phyloP scores from a whole-genome alignment of 2,888 invertebrate genomes.

The Leptopilina syphax region DNA sequence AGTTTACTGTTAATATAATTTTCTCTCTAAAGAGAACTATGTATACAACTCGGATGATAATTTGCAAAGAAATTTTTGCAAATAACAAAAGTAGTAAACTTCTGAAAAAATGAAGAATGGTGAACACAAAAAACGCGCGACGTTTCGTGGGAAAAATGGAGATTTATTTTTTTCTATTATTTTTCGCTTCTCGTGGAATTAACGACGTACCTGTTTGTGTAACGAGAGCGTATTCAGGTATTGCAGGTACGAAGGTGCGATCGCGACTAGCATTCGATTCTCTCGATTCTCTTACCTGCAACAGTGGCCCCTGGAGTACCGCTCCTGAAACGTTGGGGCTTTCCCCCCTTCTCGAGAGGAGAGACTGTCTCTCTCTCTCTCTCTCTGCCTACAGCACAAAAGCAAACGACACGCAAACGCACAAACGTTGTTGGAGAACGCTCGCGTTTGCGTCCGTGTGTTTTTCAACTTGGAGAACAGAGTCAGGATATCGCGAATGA shows the following conservation, averaged over 20 bases:
- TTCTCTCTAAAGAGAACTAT: too few relatives aligned
- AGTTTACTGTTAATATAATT: too few relatives aligned
- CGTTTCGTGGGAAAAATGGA: neutral
- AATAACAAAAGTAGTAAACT: too few relatives aligned
- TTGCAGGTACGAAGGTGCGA: conserved; percentile 71
- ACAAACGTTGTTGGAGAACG: conserved; percentile 12
- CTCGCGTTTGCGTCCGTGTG: conserved; percentile 9
- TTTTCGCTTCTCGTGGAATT: too few relatives aligned
- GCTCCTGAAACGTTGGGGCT: conserved; percentile 57
- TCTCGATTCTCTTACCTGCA: conserved; percentile 55
- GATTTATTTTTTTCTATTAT: neutral
- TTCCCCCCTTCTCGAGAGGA: conserved; percentile 43
- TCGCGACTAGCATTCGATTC: conserved; percentile 69
- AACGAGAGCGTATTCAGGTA: conserved; percentile 54
- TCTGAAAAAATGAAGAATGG: too few relatives aligned
- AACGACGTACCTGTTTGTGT: conserved; percentile 54
- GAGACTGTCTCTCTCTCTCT: too few relatives aligned
- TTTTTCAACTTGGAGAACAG: conserved; percentile 18
- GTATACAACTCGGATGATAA: too few relatives aligned
- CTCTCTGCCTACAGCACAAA: conserved; percentile 21
- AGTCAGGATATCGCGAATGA: conserved; percentile 12
- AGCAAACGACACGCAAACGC: conserved; percentile 36
- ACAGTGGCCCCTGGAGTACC: conserved; percentile 65
- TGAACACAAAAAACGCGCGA: conserved; percentile 42
- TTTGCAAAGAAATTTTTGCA: too few relatives aligned